A percentile compares a stretch with the other conserved stretches of the same genome.
phyloP scores from a whole-genome alignment of 2,888 invertebrate genomes.

The Cheilosia urbana region DNA sequence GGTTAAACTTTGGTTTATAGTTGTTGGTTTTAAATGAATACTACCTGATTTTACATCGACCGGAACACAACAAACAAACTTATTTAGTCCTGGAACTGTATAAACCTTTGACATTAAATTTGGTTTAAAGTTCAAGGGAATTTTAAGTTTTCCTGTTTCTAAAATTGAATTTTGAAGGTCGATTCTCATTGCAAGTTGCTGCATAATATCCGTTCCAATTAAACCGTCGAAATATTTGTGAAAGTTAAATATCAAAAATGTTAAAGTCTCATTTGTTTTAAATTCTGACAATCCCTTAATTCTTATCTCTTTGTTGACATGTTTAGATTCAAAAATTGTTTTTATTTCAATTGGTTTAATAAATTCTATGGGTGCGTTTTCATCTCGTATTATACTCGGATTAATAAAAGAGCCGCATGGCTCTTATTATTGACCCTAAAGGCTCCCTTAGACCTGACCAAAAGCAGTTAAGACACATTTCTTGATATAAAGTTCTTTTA shows the following conservation, averaged over 20 bases:
- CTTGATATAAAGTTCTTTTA: slow-evolving; percentile 61
- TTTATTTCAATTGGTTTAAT: not conserved
- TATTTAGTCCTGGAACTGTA: slow-evolving; percentile 6
- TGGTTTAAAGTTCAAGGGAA: slow-evolving; percentile 26
- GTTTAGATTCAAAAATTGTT: not conserved
- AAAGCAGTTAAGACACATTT: slow-evolving; percentile 75
- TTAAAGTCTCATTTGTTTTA: slow-evolving; percentile 3
- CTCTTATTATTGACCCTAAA: slow-evolving; percentile 70
- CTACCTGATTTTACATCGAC: not conserved
- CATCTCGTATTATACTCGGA: slow-evolving; percentile 21
- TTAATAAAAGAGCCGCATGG: slow-evolving; percentile 74
- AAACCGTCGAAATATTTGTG: slow-evolving; percentile 36
- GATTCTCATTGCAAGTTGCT: slow-evolving; percentile 14
- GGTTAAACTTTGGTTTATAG: not conserved
- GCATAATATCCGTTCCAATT: slow-evolving; percentile 21
- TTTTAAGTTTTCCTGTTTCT: slow-evolving; percentile 4
- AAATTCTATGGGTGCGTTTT: too few relatives aligned
- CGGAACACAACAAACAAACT: not conserved
- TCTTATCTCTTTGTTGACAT: not conserved
- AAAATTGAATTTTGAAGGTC: slow-evolving; percentile 16
- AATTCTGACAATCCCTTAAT: slow-evolving; percentile 24
- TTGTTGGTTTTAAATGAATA: not conserved
- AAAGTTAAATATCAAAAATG: slow-evolving; percentile 13
- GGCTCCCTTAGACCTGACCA: slow-evolving; percentile 70
- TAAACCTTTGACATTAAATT: slow-evolving; percentile 29